Evolutionary conservation across 2,113 vertebrate genomes (phyloP).

Genomic region (Conger conger): DNA sequence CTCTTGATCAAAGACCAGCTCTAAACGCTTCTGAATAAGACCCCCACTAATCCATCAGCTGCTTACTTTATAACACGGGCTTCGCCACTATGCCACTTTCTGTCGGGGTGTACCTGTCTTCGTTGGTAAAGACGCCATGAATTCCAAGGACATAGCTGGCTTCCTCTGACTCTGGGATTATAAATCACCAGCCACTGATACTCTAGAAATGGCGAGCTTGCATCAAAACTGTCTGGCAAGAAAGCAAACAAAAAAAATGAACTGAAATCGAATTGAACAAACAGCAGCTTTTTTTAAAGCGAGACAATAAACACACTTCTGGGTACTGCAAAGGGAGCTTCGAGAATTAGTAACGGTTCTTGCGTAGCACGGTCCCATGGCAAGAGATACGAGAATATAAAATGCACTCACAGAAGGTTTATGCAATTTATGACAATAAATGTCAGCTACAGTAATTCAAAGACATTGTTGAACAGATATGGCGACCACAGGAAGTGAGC

Average conservation of each 20-base stretch:
- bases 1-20: constrained; percentile 26
- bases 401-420: neutral
- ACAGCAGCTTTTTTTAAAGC: neutral
- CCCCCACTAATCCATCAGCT: neutral
- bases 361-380: neutral
- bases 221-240: neutral
- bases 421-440: neutral
- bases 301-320: neutral
- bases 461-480: neutral
- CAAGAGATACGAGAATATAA: neutral
- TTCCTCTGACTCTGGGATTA: neutral
- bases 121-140: neutral
- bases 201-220: neutral
- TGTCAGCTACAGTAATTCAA: neutral
- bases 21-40: constrained; percentile 1
- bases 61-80: constrained; percentile 22
- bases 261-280: neutral
- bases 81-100: neutral
- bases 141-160: neutral
- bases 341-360: neutral
- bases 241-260: neutral
- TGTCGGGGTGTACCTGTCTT: constrained; percentile 4
- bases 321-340: neutral
- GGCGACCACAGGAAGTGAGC: neutral
- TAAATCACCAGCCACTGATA: neutral